Evolutionary conservation across 2,888 invertebrate genomes (phyloP), one percentile per base, ranked within the genome.

Genomic region (Lepas anatifera): DNA sequence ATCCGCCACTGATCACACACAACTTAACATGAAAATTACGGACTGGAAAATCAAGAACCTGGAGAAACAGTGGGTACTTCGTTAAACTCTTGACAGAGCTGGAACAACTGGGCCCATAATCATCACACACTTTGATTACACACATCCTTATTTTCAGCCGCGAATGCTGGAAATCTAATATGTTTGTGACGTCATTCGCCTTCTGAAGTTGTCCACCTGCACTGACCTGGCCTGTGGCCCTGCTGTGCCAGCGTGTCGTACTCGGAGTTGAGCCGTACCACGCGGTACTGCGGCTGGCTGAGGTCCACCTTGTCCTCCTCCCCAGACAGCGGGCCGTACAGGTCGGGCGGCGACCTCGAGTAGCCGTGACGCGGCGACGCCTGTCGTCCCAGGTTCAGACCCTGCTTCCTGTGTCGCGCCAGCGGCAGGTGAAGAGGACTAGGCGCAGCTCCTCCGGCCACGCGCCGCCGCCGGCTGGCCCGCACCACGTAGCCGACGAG

Each of bases 251-350:
- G 58, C 7, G 58, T 58, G 58, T 58, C 35, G 58, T 58, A 58
- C 32, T 58, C 58, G 58, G 58, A 58, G 58, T 58, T 58, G 58
- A 66, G 66, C 10, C 66, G 66, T 27, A 66, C 66, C 39, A 66
- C 66, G 11, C 39, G 66, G 41, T 16, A 25, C 37, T 16, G 37
- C 66, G 27, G n/a, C 66, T 41, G 41, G 27, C 27, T 25, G 39
- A 66, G 39, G 66, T 41, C 66, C 2, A 37, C 3, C 27, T 66
- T 66, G 25, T 66, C 66, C 16, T 66, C 66, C 10, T 37, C 66
- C 6, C 66, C 25, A 16, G 66, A 8, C 25, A 48, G 25, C 48
- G 48, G 48, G n/a, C 48, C 48, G 48, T 25, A 48, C 18, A 48
- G n/a, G 25, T 48, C 25, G 58, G 13, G 22, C 22, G 58, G 58